Base-by-base conservation (phyloP, 2,113 vertebrate species). In the Gymnorhina tibicen region DNA sequence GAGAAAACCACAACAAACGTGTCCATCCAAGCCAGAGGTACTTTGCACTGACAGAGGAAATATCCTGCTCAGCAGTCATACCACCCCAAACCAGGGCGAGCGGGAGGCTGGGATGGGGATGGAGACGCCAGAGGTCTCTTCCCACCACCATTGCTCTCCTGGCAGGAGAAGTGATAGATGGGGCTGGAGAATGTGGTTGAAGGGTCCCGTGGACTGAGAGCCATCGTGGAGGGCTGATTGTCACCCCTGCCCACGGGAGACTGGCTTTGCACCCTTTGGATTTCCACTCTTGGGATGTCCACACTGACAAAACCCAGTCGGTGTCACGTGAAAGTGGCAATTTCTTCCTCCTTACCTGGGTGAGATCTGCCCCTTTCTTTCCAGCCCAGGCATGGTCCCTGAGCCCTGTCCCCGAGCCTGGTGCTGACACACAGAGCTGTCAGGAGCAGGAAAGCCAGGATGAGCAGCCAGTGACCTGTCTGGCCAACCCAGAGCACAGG, bases 191-290 rank as follows among this genome's bases (percentile, higher is more conserved):
- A 75, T 0, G 3, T 7, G 30, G 10, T 46, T 46, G 11, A 83
- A 64, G 33, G 3, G 11, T 19, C 16, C 33, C 22, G 9, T 44
- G 44, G 49, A 18, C 5, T 8, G 30, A 58, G 30, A 86, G 39
- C n/a, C 35, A 27, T 37, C 0, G 0, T 32, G 39, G 35, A 68
- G 33, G 41, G 82, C 27, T 77, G 59, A 37, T 11, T 46, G 35
- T 33, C 35, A 37, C 12, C 32, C 35, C 53, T 44, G 62, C 32
- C 67, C 83, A 50, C 0, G 0, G 52, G 32, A 50, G 17, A 18
- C 42, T 50, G 49, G 32, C 21, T 66, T 28, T 70, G 41, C 22
- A 50, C 11, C 14, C 35, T 59, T 64, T 28, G 70, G 37, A 37
- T 52, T 80, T 55, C 63, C 41, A 16, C 44, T 30, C 10, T 35